A percentile compares a stretch with the other conserved stretches of the same genome.
Evolutionary conservation across 2,113 vertebrate species (phyloP).

Genomic region (Cyanistes caeruleus): DNA sequence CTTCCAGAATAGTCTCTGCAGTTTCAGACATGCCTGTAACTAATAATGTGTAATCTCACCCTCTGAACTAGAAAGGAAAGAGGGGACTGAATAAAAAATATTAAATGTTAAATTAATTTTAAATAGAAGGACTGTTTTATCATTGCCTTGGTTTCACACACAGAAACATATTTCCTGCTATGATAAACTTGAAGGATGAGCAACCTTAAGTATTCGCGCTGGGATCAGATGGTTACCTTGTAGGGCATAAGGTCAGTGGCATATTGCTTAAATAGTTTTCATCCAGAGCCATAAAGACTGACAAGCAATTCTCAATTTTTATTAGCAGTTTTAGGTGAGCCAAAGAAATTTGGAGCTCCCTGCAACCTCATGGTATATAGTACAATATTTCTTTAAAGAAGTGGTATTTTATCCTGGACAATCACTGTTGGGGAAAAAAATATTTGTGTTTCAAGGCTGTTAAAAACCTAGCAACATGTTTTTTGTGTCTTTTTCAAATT

Average conservation of each 20-base stretch:
- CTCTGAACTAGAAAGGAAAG: not conserved
- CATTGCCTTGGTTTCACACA: not conserved
- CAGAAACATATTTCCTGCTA: not conserved
- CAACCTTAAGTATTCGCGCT: fast-evolving
- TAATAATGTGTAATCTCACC: not conserved
- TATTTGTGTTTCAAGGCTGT: not conserved
- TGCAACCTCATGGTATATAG: not conserved
- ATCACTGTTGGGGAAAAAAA: not conserved
- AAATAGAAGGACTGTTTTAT: not conserved
- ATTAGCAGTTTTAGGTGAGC: not conserved
- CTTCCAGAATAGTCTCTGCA: fast-evolving
- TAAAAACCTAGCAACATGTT: not conserved
- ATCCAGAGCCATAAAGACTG: not conserved
- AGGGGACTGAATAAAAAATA: not conserved
- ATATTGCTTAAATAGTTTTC: not conserved
- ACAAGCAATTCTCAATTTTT: not conserved
- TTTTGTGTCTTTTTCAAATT: not conserved
- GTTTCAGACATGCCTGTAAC: not conserved
- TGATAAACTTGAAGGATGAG: not conserved
- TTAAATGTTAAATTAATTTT: not conserved
- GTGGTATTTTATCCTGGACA: not conserved
- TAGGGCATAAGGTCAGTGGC: not conserved
- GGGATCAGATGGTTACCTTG: not conserved
- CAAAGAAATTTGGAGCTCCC: not conserved
- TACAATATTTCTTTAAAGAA: not conserved